phyloP scores from a whole-genome alignment of 2,113 vertebrate species.

The Myotis yumanensis region DNA sequence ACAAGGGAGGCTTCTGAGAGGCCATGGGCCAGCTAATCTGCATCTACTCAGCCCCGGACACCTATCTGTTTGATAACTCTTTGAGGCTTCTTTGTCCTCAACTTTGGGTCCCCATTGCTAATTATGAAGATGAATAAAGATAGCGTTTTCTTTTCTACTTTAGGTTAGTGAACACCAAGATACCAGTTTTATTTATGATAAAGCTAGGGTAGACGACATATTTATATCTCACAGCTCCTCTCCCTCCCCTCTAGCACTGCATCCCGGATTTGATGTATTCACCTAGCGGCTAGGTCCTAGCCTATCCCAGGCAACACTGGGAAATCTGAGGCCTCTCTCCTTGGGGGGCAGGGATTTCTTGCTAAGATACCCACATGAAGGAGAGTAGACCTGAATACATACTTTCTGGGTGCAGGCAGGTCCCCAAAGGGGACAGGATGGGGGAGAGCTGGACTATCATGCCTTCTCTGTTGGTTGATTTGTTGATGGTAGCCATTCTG shows the following conservation, averaged over 20 bases:
- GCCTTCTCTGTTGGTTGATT: not conserved
- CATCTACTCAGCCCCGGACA: not conserved
- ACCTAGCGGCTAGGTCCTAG: too few species aligned
- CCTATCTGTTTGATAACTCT: not conserved
- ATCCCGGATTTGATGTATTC: not conserved
- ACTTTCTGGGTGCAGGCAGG: not conserved
- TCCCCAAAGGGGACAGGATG: not conserved
- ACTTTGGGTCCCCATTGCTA: not conserved
- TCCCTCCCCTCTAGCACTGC: too few species aligned
- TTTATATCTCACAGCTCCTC: not conserved
- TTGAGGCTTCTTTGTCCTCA: not conserved
- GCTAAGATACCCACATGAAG: not conserved
- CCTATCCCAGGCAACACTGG: not conserved
- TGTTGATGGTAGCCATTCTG: too few species aligned
- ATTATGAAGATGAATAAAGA: too few species aligned
- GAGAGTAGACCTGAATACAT: not conserved
- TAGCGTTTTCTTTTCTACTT: not conserved
- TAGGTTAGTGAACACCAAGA: not conserved
- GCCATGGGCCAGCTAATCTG: not conserved
- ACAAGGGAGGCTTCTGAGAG: not conserved
- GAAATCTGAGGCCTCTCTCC: not conserved
- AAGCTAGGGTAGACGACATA: not conserved
- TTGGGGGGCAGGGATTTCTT: not conserved
- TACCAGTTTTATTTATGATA: not conserved
- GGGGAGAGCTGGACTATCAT: too few species aligned